phyloP scores from a whole-genome alignment of 2,113 vertebrate species.

The Potamarius usumacintae region DNA sequence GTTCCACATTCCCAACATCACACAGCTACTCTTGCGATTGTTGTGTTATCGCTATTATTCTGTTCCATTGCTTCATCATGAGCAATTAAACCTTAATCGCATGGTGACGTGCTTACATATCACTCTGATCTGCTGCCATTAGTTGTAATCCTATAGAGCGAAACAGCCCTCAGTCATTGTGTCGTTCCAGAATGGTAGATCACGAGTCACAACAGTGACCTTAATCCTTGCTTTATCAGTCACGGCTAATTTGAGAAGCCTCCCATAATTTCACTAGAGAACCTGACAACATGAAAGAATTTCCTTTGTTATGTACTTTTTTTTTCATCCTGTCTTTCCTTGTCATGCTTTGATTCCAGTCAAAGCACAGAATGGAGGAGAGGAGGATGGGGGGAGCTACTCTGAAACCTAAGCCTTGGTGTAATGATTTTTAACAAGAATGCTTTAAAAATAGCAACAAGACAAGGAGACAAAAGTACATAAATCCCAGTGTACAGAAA shows the following conservation, averaged over 20 bases:
- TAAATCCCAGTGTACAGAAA: slow-evolving; percentile 21
- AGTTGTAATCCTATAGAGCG: slow-evolving; percentile 29
- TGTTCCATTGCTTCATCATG: slow-evolving; percentile 9
- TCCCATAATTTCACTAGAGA: slow-evolving; percentile 56
- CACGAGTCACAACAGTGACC: slow-evolving; percentile 43
- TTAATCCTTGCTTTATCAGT: slow-evolving; percentile 57
- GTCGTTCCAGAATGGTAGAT: slow-evolving; percentile 27
- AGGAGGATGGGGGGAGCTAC: not conserved
- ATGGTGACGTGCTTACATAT: not conserved
- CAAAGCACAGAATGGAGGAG: slow-evolving; percentile 39
- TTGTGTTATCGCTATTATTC: not conserved
- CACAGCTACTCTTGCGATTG: not conserved
- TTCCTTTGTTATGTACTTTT: slow-evolving; percentile 29
- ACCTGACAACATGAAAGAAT: slow-evolving; percentile 54
- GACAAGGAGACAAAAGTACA: slow-evolving; percentile 9
- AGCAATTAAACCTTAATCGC: slow-evolving; percentile 34
- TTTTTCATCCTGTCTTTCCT: slow-evolving; percentile 50
- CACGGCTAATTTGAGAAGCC: slow-evolving; percentile 55
- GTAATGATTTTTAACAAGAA: slow-evolving; percentile 52
- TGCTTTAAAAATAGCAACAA: slow-evolving; percentile 44
- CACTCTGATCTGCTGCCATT: slow-evolving; percentile 15
- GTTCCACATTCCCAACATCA: not conserved
- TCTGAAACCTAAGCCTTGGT: slow-evolving; percentile 21
- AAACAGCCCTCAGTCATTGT: slow-evolving; percentile 23
- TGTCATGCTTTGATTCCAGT: slow-evolving; percentile 57